These are phyloP conservation scores for Saiga tatarica DNA, from an alignment of 2,113 vertebrate species.

Conservation along the genomic window DNA sequence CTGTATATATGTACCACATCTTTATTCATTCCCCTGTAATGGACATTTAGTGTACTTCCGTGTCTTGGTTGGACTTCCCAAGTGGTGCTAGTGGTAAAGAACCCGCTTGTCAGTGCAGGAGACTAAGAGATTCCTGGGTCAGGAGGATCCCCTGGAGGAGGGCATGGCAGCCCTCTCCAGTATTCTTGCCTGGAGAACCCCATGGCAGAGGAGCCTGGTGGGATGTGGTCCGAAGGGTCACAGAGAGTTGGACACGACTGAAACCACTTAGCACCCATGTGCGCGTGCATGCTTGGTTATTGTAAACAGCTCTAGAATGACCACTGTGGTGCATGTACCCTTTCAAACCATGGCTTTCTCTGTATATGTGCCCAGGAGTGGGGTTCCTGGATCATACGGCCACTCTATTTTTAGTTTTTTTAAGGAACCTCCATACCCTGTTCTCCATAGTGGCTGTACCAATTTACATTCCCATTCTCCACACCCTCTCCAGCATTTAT, in stretches of 20 bases:
- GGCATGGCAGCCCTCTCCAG: not conserved
- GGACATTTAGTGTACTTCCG: not conserved
- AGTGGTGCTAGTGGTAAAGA: not conserved
- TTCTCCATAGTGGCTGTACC: not conserved
- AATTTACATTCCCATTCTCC: not conserved
- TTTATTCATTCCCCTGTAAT: not conserved
- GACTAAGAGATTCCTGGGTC: not conserved
- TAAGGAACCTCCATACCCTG: not conserved
- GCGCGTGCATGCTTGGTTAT: not conserved
- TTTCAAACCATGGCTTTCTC: not conserved
- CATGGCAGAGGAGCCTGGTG: not conserved
- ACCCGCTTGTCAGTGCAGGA: not conserved
- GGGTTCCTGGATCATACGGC: not conserved
- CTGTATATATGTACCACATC: not conserved
- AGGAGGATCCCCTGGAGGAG: not conserved
- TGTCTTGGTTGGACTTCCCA: not conserved
- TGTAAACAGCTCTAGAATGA: not conserved
- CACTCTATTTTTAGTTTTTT: not conserved
- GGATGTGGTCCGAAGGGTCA: not conserved
- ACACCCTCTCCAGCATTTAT: not conserved
- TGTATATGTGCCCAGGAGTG: not conserved
- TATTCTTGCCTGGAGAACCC: not conserved
- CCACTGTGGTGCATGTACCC: not conserved
- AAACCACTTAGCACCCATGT: not conserved
- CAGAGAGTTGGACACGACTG: not conserved